These are phyloP conservation scores for Acanthurus leucopareius DNA, from an alignment of 2,797 vertebrate species.

Conservation along the genomic window DNA sequence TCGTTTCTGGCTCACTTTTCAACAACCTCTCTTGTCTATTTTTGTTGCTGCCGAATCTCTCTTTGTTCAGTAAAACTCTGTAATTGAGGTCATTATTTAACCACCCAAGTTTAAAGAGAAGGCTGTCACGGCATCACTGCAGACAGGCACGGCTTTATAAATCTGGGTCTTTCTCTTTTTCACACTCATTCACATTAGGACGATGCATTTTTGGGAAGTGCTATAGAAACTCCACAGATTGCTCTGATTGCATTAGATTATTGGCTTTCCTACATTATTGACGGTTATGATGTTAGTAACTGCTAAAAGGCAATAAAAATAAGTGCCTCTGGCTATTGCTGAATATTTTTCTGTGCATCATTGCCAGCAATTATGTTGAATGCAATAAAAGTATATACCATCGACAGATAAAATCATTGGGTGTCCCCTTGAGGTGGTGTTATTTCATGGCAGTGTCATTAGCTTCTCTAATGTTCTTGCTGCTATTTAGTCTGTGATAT, in stretches of 20 bases:
- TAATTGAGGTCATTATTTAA: slow-evolving; percentile 16
- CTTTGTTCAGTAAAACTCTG: neutral
- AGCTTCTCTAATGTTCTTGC: slow-evolving; percentile 11
- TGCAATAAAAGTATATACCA: slow-evolving; percentile 39
- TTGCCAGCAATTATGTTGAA: slow-evolving; percentile 28
- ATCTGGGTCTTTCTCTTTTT: neutral
- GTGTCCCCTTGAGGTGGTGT: slow-evolving; percentile 8
- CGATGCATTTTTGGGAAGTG: neutral
- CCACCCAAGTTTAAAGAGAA: neutral
- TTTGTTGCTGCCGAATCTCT: neutral
- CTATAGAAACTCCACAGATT: neutral
- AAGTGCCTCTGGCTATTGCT: slow-evolving; percentile 20
- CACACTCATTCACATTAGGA: slow-evolving; percentile 1
- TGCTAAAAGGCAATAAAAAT: slow-evolving; percentile 33
- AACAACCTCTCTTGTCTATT: neutral
- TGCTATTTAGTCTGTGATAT: neutral
- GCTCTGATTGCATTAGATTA: slow-evolving; percentile 32
- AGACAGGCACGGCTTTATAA: slow-evolving; percentile 4
- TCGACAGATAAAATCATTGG: neutral
- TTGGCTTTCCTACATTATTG: slow-evolving; percentile 38
- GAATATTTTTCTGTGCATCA: slow-evolving; percentile 19
- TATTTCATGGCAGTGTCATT: slow-evolving; percentile 18
- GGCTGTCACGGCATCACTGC: neutral
- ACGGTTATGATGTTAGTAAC: slow-evolving; percentile 44
- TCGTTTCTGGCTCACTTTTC: neutral